Base-by-base conservation (phyloP, 2,888 invertebrate species). In the Hetaerina titia region DNA sequence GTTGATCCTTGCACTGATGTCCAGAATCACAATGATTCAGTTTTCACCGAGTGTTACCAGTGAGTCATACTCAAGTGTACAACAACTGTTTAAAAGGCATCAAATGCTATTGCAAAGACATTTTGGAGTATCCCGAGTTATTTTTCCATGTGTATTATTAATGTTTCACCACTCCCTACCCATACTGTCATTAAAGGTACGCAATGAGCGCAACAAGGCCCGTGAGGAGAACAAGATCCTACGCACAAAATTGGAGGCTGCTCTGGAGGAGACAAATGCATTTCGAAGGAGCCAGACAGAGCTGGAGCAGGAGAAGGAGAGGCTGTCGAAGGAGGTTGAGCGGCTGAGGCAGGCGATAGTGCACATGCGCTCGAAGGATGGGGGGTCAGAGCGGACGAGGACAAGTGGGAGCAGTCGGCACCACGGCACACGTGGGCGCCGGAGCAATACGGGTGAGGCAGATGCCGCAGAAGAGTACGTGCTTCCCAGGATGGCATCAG, bases 151-250 rank as follows among this genome's bases (percentile, higher is more conserved):
- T 13, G 15, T 0, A 0, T 69, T n/a, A 6, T 69, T 69, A 13
- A 69, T 13, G 13, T 56, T 31, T 69, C 92, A 2, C 22, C n/a
- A n/a, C 87, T 58, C 57, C 58, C 1, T 56, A 5, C 25, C 90
- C 60, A 25, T 95, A n/a, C 58, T 69, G 87, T 95, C 31, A 89
- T 95, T 96, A 31, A 95, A 97, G 97, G 98, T 98, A 96, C 98
- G 99, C 95, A 99, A 98, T 96, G 99, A 99, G 97, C 97, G 99
- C 57, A 99, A 99, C 96, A 98, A 98, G 96, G 98, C 99, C 0
- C 97, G 99, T 81, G 99, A 99, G 96, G 99, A 99, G 97, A 98
- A 98, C 2, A 98, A 99, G 96, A 98, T 98, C 96, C 96, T 99
- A 7, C 98, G 98, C 96, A 97, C 97, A 74, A 99, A 98, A 97